These are phyloP conservation scores for Podarcis lilfordi DNA, from an alignment of 2,797 vertebrate genomes.

Conservation along the genomic window DNA sequence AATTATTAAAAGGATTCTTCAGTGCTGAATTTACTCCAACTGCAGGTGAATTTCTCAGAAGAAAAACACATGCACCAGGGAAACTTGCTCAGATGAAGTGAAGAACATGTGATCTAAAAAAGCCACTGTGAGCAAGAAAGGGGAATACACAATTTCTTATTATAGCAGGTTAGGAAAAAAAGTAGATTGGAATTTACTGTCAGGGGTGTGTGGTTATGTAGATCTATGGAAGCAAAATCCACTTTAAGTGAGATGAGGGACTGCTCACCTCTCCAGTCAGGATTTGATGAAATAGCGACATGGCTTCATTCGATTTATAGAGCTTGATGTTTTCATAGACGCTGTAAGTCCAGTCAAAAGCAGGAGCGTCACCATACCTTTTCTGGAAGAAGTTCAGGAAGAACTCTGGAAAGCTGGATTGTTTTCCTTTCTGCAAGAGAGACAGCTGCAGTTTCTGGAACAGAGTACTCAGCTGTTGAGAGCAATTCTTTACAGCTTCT, in stretches of 20 bases:
- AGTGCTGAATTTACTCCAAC: not conserved
- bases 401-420: constrained; percentile 71
- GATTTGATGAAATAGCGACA: constrained; percentile 76
- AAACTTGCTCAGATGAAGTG: not conserved
- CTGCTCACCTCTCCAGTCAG: constrained; percentile 76
- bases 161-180: too few relatives aligned
- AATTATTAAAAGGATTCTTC: not conserved
- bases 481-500: not conserved
- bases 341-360: constrained; percentile 79
- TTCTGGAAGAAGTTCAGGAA: constrained; percentile 77
- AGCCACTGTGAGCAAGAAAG: not conserved
- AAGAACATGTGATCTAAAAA: not conserved
- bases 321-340: constrained; percentile 74
- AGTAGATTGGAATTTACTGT: too few relatives aligned
- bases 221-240: rapidly evolving
- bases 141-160: too few relatives aligned
- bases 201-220: too few relatives aligned
- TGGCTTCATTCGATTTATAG: constrained; percentile 69
- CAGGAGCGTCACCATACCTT: constrained; percentile 66
- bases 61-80: not conserved
- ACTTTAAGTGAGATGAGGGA: not conserved
- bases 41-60: not conserved
- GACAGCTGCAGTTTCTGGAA: not conserved
- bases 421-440: constrained; percentile 54
- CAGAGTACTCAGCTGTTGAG: not conserved